Percentiles rank a stretch among this genome's conserved stretches.
These are phyloP conservation scores for Phalloptychus januarius DNA, from an alignment of 2,797 vertebrate genomes.

Conservation along the genomic window DNA sequence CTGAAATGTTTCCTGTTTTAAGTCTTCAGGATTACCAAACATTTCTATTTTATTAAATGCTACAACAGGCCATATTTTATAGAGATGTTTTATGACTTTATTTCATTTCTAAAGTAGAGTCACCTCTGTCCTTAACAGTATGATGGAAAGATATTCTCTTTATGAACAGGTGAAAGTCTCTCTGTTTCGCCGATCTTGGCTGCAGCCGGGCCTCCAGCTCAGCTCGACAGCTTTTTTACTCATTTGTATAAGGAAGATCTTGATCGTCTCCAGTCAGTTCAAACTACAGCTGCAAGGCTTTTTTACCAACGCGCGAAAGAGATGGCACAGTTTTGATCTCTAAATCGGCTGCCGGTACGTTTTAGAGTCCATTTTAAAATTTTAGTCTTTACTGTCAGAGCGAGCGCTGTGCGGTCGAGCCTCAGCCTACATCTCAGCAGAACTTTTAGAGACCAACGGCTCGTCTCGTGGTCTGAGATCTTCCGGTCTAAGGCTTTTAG, in stretches of 20 bases:
- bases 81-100: neutral
- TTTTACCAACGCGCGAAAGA: no score
- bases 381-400: neutral
- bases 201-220: neutral
- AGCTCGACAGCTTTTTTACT: neutral
- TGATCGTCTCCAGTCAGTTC: neutral
- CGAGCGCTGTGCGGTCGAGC: neutral
- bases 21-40: neutral
- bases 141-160: no score
- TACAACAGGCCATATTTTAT: neutral
- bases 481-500: neutral
- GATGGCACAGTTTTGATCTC: neutral
- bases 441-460: neutral
- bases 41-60: neutral
- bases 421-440: neutral
- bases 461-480: neutral
- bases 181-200: no score
- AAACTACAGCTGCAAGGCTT: neutral
- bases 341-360: neutral
- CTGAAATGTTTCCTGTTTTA: neutral
- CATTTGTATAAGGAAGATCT: neutral
- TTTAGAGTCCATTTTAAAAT: neutral
- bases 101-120: neutral
- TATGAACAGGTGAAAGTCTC: no score
- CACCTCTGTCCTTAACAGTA: no score